Percentiles rank a stretch among this genome's conserved stretches.
Evolutionary conservation across 2,113 vertebrate genomes (phyloP).

Genomic region (Gallinago paraguaiae): DNA sequence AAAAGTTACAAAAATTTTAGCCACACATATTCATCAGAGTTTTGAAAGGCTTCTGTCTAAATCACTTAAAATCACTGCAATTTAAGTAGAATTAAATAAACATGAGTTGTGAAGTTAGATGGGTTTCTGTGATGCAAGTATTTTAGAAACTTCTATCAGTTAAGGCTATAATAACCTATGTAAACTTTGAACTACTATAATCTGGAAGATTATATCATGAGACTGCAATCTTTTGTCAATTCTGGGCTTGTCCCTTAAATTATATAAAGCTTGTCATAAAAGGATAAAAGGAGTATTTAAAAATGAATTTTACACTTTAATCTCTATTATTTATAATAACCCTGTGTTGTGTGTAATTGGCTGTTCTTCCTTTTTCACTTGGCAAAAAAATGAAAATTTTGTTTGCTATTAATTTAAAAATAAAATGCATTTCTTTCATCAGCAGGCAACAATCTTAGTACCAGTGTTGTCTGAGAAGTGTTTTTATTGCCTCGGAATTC

Average conservation of each 20-base stretch:
- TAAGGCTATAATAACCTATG: neutral
- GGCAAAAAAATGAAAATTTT: neutral
- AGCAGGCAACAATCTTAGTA: neutral
- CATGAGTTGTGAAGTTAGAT: neutral
- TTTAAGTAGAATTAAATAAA: neutral
- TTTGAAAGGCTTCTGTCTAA: neutral
- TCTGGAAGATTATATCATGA: neutral
- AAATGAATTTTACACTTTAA: neutral
- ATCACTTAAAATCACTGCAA: neutral
- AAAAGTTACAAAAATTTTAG: neutral
- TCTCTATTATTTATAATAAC: neutral
- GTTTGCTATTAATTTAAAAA: neutral
- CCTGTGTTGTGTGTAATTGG: neutral
- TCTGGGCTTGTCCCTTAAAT: neutral
- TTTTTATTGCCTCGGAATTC: neutral
- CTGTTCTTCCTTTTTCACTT: neutral
- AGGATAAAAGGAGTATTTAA: neutral
- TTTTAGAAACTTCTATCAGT: neutral
- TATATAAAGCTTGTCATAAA: neutral
- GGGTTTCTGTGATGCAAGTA: neutral
- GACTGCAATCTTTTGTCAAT: neutral
- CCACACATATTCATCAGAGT: neutral
- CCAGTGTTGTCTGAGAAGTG: neutral
- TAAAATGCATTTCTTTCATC: neutral
- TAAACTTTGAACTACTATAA: neutral